Evolutionary conservation across 2,113 vertebrate species (phyloP).

Genomic region (Leucosticte australis): DNA sequence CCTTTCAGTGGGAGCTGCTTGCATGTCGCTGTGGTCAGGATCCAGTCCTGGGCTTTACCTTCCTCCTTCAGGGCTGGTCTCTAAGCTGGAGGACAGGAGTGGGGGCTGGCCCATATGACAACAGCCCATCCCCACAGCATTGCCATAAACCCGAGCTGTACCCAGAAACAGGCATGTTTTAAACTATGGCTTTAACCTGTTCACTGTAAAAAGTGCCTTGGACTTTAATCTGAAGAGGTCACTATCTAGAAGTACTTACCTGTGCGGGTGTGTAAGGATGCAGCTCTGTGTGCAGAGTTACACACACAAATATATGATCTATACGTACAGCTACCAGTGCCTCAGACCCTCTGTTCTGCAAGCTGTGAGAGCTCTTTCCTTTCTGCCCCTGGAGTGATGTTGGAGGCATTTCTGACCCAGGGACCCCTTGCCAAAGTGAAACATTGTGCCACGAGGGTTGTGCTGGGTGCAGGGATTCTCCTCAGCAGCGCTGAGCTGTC

Average conservation of each 20-base stretch:
- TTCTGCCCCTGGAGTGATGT: background rate
- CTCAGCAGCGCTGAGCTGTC: background rate
- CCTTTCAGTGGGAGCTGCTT: background rate
- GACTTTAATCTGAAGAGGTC: constrained; percentile 81
- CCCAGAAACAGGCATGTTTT: constrained; percentile 76
- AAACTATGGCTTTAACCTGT: constrained; percentile 83
- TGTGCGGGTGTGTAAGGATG: constrained; percentile 70
- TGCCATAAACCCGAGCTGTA: constrained; percentile 53
- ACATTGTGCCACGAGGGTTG: rapidly evolving
- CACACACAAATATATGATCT: constrained; percentile 69
- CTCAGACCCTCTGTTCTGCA: constrained; percentile 39
- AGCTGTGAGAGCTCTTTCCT: background rate
- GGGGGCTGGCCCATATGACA: background rate
- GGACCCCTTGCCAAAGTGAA: background rate
- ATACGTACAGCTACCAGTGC: constrained; percentile 31
- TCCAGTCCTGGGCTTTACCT: background rate
- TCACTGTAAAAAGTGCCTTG: constrained; percentile 86
- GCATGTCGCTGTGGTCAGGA: background rate
- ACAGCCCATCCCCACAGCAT: background rate
- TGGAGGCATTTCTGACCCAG: background rate
- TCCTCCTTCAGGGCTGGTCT: background rate
- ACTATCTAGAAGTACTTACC: constrained; percentile 68
- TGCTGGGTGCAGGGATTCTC: background rate
- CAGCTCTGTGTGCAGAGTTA: constrained; percentile 64
- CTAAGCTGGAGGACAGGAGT: background rate